A percentile compares a stretch with the other conserved stretches of the same genome.
These are phyloP conservation scores for Leistus spinibarbis DNA, from an alignment of 2,888 invertebrate species.

Conservation along the genomic window DNA sequence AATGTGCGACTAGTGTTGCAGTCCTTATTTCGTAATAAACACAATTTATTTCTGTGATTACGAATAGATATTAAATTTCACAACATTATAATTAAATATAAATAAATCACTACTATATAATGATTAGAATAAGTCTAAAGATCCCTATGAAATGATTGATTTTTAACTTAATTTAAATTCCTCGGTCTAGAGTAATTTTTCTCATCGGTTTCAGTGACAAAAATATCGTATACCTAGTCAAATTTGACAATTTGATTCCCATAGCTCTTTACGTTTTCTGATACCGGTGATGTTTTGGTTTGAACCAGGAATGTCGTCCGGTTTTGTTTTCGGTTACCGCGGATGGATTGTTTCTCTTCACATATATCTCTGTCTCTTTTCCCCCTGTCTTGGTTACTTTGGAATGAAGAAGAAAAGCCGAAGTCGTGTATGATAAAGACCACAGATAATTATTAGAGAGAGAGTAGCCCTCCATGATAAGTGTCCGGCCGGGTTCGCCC, in stretches of 20 bases:
- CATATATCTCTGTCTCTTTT: neutral
- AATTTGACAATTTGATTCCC: neutral
- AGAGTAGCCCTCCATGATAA: constrained; percentile 10
- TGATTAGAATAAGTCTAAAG: too few species aligned
- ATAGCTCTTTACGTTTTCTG: neutral
- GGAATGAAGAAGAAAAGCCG: constrained; percentile 6
- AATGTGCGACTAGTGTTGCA: neutral
- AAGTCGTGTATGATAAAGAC: constrained; percentile 25
- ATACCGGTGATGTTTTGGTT: neutral
- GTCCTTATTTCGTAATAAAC: neutral
- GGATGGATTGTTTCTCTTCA: neutral
- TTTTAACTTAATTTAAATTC: too few species aligned
- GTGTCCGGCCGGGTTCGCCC: constrained; percentile 8
- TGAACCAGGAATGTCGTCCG: neutral
- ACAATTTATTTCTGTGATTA: neutral
- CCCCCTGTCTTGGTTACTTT: neutral
- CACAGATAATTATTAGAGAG: constrained; percentile 37
- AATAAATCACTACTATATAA: neutral
- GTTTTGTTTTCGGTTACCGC: neutral
- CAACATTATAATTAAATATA: neutral
- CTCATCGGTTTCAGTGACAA: too few species aligned
- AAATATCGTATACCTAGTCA: too few species aligned
- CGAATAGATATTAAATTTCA: neutral
- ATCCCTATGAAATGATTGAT: too few species aligned
- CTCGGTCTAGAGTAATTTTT: too few species aligned